phyloP scores from a whole-genome alignment of 2,113 vertebrate genomes.

The Takifugu flavidus region DNA sequence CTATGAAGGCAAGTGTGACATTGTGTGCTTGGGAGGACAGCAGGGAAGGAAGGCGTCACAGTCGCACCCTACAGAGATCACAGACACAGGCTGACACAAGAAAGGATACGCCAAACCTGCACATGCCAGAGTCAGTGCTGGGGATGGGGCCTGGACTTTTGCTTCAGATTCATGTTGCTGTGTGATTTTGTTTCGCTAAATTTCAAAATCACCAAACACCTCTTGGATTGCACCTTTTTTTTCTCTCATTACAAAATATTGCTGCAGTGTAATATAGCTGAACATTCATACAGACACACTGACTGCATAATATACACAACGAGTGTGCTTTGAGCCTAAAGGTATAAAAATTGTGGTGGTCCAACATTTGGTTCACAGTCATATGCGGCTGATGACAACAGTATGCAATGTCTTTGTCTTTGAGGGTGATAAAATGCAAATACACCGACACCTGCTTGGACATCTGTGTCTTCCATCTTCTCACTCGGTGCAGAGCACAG shows the following conservation, averaged over 20 bases:
- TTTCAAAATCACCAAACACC: too few relatives aligned
- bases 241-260: too few relatives aligned
- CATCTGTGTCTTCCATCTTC: constrained; percentile 40
- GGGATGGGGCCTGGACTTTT: background rate
- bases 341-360: constrained; percentile 10
- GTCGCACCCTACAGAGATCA: constrained; percentile 30
- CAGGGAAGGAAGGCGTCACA: constrained; percentile 34
- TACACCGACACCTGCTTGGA: constrained; percentile 2
- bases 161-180: too few relatives aligned
- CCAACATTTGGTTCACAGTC: constrained; percentile 9
- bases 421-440: background rate
- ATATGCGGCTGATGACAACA: constrained; percentile 17
- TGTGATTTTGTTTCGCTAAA: too few relatives aligned
- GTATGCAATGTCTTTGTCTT: constrained; percentile 18
- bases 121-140: constrained; percentile 11
- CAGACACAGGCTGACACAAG: constrained; percentile 18
- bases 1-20: constrained; percentile 24
- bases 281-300: constrained; percentile 43
- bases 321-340: constrained; percentile 3
- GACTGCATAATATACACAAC: constrained; percentile 6
- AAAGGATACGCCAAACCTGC: constrained; percentile 3
- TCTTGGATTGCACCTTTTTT: too few relatives aligned
- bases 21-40: constrained; percentile 15
- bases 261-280: constrained; percentile 2
- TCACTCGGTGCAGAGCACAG: constrained; percentile 50